Base-by-base conservation (phyloP, 2,888 invertebrate genomes). In the Epinotia brunnichana region DNA sequence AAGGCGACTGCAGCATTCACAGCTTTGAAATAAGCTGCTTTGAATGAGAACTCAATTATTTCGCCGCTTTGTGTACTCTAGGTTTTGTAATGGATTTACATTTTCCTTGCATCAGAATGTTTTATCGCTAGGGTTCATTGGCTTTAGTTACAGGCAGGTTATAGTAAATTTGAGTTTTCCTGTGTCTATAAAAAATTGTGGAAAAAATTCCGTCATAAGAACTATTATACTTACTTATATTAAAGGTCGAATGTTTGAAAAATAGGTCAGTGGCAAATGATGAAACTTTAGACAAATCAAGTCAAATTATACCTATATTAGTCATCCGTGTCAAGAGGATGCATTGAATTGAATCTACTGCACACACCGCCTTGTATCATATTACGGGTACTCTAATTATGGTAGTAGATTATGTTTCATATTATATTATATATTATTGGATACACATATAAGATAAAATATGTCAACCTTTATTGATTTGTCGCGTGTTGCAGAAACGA, bases 1-100 rank as follows among this genome's bases (percentile, higher is more conserved):
- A 51, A 56, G 21, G 29, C 62, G 51, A 60, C 60, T 54, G 29
- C 59, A 61, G 66, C 66, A 66, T 66, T 71, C 64, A 53, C 15
- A 54, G 44, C 71, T 67, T 67, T 67, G 35, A 24, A 73, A 69
- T 73, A 73, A 73, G 69, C 62, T 69, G 63, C 63, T 73, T 63
- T 69, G 69, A 63, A 69, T 63, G 62, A 10, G 62, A 51, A 73
- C 72, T 63, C 56, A 73, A 69, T 69, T 68, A 73, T 57, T 51
- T 56, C 21, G 17, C 41, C 15, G 57, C 63, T 63, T 51, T 69
- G 48, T 53, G 60, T 67, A 56, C 56, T 54, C 62, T 60, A n/a
- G n/a, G 48, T 44, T 66, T 60, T 60, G n/a, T 54, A 70, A 70
- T 70, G 39, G 39, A 59, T 59, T 21, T 48, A 15, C 39, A 29